Percentiles rank a stretch among this genome's conserved stretches.
These are phyloP conservation scores for Drosophila gunungcola DNA, from an alignment of 1,140 invertebrate species.

Conservation along the genomic window DNA sequence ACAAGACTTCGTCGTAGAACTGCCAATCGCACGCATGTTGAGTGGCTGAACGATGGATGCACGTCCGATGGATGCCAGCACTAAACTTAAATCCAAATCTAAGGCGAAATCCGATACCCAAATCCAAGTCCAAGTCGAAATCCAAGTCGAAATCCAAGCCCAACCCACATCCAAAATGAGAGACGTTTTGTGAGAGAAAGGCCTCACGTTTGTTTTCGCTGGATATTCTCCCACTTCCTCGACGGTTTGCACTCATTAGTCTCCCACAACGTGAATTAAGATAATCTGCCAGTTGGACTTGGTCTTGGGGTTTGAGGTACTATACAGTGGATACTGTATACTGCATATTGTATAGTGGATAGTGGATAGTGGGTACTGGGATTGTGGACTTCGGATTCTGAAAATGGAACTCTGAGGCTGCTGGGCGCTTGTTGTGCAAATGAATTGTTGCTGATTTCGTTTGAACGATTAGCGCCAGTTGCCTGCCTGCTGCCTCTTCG, in stretches of 20 bases:
- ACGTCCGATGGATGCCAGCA: constrained; percentile 25
- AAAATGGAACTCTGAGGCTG: constrained; percentile 28
- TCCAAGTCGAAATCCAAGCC: neutral
- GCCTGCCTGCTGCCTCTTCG: constrained; percentile 9
- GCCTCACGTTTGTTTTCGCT: constrained; percentile 47
- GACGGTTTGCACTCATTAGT: constrained; percentile 82
- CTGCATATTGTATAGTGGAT: neutral
- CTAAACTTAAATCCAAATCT: constrained; percentile 3
- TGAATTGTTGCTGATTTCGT: constrained; percentile 84
- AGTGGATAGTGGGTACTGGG: neutral
- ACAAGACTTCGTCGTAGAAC: constrained; percentile 15
- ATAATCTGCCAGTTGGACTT: constrained; percentile 67
- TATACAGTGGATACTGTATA: neutral
- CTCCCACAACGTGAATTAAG: constrained; percentile 85
- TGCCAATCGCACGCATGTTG: constrained; percentile 65
- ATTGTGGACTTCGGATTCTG: constrained; percentile 5
- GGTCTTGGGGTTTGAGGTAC: neutral
- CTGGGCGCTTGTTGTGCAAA: constrained; percentile 81
- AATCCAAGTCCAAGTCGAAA: constrained; percentile 2
- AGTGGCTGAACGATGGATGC: constrained; percentile 58
- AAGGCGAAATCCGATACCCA: neutral
- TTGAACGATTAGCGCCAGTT: constrained; percentile 80
- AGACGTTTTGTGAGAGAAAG: constrained; percentile 62
- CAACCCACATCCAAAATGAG: constrained; percentile 18
- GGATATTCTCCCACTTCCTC: constrained; percentile 54